Base-by-base conservation (phyloP, 2,797 vertebrate species). In the Ctenosaura bakeri region DNA sequence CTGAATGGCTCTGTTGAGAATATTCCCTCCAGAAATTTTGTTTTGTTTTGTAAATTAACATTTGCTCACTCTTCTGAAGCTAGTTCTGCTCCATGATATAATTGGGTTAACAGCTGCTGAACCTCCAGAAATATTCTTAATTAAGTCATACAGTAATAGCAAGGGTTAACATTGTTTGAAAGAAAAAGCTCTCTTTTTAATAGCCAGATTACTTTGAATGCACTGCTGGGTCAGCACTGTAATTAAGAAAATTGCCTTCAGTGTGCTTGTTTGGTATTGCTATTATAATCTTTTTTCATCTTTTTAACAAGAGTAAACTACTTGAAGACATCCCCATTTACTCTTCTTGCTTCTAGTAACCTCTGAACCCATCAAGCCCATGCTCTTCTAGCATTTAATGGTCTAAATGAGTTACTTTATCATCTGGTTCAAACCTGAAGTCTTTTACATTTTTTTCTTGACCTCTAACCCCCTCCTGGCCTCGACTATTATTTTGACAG, bases 241-340 rank as follows among this genome's bases (percentile, higher is more conserved):
- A 98, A 98, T 98, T 98, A 98, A 97, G 97, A 98, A 98, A 98
- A 98, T 98, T 97, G 97, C 98, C 98, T 97, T 97, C 97, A 97
- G 97, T 97, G 93, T 29, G 95, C 97, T 96, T 94, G 96, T 98
- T 98, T 97, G 97, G 98, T 97, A 98, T 98, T 98, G 97, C 95
- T 96, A 95, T 97, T 98, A 98, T 98, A 97, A 98, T 98, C 97
- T 96, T 97, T 98, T 98, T 96, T 95, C 93, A 93, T 79, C 95
- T 95, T 96, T 96, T 97, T 96, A 98, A 98, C 96, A 97, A 97
- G 97, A 98, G 97, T 97, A 98, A 98, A 98, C 98, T 98, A 97
- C 98, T 98, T 97, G 97, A 98, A 98, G 97, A 98, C 98, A 97
- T 98, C 97, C 96, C 96, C 97, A 98, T 98, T 98, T 98, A 97